A percentile compares a stretch with the other conserved stretches of the same genome.
Evolutionary conservation across 2,113 vertebrate species (phyloP).

Genomic region (Desmodus rotundus): DNA sequence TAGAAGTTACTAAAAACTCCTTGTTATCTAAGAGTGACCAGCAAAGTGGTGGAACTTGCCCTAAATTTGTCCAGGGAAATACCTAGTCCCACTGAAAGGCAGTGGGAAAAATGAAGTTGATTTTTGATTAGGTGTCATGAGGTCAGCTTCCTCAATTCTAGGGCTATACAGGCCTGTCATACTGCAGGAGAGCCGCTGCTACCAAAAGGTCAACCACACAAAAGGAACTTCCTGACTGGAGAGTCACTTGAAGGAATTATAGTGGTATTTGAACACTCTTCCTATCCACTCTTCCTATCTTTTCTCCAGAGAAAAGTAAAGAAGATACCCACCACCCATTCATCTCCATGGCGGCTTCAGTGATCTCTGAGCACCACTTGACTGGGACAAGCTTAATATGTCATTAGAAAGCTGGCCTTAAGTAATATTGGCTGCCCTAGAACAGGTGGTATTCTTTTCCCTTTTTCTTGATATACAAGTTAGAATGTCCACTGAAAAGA

Average conservation of each 20-base stretch:
- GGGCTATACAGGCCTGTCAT: background rate
- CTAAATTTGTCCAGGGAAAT: background rate
- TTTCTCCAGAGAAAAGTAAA: background rate
- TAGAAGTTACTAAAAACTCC: background rate
- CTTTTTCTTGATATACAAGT: background rate
- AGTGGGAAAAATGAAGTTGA: background rate
- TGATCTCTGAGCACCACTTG: background rate
- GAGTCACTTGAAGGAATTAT: background rate
- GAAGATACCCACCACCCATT: background rate
- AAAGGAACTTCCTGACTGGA: background rate
- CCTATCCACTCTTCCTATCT: background rate
- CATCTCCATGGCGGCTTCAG: background rate
- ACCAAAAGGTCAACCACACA: background rate
- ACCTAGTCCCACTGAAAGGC: background rate
- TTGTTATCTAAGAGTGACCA: background rate
- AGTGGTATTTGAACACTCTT: background rate
- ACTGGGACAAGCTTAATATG: background rate
- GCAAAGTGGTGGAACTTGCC: background rate
- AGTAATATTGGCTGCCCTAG: background rate
- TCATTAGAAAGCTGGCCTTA: background rate
- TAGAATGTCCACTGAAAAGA: background rate
- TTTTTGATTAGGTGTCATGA: background rate
- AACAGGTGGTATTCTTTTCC: background rate
- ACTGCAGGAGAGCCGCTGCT: background rate
- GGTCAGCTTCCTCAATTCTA: background rate